Evolutionary conservation across 2,888 invertebrate species (phyloP).

Genomic region (Spisula solida): DNA sequence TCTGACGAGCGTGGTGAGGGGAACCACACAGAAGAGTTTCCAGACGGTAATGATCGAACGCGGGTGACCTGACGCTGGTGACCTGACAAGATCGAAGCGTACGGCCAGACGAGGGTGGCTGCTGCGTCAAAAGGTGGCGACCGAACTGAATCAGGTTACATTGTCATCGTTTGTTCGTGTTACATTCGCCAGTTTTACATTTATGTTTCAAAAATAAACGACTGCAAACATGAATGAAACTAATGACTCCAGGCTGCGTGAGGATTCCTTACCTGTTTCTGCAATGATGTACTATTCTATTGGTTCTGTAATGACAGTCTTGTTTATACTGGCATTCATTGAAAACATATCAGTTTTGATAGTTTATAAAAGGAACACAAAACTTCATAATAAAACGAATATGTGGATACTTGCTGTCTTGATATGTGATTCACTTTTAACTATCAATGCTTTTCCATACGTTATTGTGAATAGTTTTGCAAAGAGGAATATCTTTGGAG

Average conservation of each 20-base stretch:
- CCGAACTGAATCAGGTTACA: no score
- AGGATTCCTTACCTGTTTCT: background rate
- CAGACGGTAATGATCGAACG: no score
- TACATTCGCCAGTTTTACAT: no score
- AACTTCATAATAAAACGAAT: constrained; percentile 54
- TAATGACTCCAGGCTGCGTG: background rate
- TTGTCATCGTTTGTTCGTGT: no score
- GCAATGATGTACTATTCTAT: constrained; percentile 24
- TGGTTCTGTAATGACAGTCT: constrained; percentile 37
- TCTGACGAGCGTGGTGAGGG: no score
- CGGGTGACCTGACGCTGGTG: no score
- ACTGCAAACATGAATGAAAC: background rate
- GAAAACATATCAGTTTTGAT: constrained; percentile 48
- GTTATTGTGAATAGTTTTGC: constrained; percentile 58
- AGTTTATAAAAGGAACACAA: constrained; percentile 31
- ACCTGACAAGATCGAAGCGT: no score
- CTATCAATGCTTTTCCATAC: constrained; percentile 59
- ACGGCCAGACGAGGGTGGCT: no score
- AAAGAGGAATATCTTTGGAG: constrained; percentile 45
- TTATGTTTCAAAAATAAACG: no score
- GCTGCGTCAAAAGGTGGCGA: no score
- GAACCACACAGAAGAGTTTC: no score
- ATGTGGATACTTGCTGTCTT: constrained; percentile 57
- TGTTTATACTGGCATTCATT: constrained; percentile 45
- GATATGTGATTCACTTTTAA: constrained; percentile 55